A percentile compares a stretch with the other conserved stretches of the same genome.
Conservation (phyloP, 2,888 invertebrate genomes). For the Monochamus alternatus region DNA sequence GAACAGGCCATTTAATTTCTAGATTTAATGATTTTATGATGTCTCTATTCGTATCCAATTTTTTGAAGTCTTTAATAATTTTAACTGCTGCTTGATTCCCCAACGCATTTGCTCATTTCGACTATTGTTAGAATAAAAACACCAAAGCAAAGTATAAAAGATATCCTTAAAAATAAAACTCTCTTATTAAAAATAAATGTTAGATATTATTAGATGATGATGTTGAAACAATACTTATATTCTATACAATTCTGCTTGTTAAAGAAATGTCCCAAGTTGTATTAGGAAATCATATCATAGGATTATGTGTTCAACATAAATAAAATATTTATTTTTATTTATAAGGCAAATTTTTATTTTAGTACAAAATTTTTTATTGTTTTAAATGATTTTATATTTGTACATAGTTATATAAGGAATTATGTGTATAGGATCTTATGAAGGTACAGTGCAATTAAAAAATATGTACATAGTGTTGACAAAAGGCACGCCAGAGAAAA, state of each 20-base stretch:
- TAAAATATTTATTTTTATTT: constrained; percentile 47
- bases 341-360: constrained; percentile 49
- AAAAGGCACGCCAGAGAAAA: constrained; percentile 24
- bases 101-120: constrained; percentile 44
- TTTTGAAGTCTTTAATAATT: not conserved
- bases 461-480: constrained; percentile 43
- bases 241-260: constrained; percentile 50
- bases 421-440: constrained; percentile 44
- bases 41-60: constrained; percentile 19
- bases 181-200: constrained; percentile 49
- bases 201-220: constrained; percentile 47
- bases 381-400: constrained; percentile 51
- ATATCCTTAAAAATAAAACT: constrained; percentile 35
- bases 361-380: constrained; percentile 56
- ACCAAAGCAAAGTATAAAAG: constrained; percentile 47
- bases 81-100: constrained; percentile 31
- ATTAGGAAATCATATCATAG: constrained; percentile 56
- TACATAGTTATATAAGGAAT: constrained; percentile 43
- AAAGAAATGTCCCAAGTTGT: constrained; percentile 48
- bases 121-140: constrained; percentile 44
- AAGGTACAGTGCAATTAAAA: constrained; percentile 57
- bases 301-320: constrained; percentile 54
- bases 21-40: not conserved
- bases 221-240: constrained; percentile 47
- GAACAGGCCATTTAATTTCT: not conserved